phyloP scores from a whole-genome alignment of 2,888 invertebrate genomes.

The Blera fallax region DNA sequence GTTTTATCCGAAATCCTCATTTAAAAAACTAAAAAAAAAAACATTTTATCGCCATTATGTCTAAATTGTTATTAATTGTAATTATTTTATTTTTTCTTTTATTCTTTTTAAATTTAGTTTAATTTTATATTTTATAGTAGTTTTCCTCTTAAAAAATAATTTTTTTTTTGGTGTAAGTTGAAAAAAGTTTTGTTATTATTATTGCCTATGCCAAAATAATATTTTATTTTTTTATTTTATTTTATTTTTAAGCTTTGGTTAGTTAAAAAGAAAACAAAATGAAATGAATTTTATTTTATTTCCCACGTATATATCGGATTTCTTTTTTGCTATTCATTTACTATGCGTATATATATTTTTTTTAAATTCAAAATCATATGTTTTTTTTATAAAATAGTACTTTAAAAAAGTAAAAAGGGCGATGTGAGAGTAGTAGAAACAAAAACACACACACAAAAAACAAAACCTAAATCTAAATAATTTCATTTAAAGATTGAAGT shows the following conservation, averaged over 20 bases:
- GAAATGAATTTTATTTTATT: slow-evolving; percentile 69
- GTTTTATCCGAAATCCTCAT: not conserved
- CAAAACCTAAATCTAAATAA: slow-evolving; percentile 5
- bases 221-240: slow-evolving; percentile 27
- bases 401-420: slow-evolving; percentile 17
- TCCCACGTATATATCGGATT: slow-evolving; percentile 76
- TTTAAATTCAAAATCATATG: slow-evolving; percentile 3
- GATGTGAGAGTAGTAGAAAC: not conserved
- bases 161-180: slow-evolving; percentile 47
- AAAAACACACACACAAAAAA: not conserved
- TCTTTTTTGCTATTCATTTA: slow-evolving; percentile 38
- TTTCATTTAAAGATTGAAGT: slow-evolving; percentile 32
- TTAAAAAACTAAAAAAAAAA: not conserved
- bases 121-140: slow-evolving; percentile 15
- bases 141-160: slow-evolving; percentile 18
- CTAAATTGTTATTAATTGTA: slow-evolving; percentile 50
- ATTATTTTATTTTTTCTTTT: slow-evolving; percentile 51
- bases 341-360: too few species aligned
- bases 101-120: slow-evolving; percentile 27
- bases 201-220: slow-evolving; percentile 68
- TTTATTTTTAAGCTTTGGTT: not conserved
- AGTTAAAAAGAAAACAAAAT: slow-evolving; percentile 13
- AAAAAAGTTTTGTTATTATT: slow-evolving; percentile 31
- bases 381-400: slow-evolving; percentile 30
- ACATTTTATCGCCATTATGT: slow-evolving; percentile 58